Base-by-base conservation (phyloP, 2,113 vertebrate species). In the Eurypyga helias region DNA sequence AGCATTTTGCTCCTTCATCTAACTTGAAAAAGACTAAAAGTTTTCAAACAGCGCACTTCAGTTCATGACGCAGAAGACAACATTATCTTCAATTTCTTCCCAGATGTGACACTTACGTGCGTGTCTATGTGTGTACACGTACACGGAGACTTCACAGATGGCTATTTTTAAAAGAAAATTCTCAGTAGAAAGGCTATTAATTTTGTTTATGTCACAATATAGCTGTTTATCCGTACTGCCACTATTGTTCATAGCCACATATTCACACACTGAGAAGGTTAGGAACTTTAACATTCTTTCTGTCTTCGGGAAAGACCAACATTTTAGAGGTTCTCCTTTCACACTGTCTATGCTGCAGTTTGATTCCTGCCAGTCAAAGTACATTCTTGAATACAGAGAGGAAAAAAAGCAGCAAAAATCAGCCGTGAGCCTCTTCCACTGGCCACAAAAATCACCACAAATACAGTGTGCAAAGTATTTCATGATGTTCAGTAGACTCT, bases 91-190 rank as follows among this genome's bases (percentile, higher is more conserved):
- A 8, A 9, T 31, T 49, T 62, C 36, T 46, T 52, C 29, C 25
- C 87, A 65, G 52, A 57, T 5, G 15, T 20, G 24, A 54, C 13
- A 43, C 4, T 4, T 3, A 7, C 0, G 24, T 13, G 36, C 5
- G 0, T 1, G 0, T 1, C 36, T 23, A 9, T 3, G 5, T 33
- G 20, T 8, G 2, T 8, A 36, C 2, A 51, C 0, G 0, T 12
- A 36, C 17, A 49, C 31, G 29, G 51, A 55, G 41, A 26, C 25
- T 28, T 72, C 77, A 52, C 26, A 57, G 66, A n/a, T 2, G 0
- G 25, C 13, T 66, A 13, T 26, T 83, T 66, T 83, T 4, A 43
- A 33, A 38, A 49, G 19, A 31, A 61, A 67, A 49, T 23, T 83
- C 48, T 45, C 65, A 55, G 26, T 17, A 13, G 55, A 82, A 72